These are phyloP conservation scores for Netelia inedita DNA, from an alignment of 2,888 invertebrate species.

Conservation along the genomic window DNA sequence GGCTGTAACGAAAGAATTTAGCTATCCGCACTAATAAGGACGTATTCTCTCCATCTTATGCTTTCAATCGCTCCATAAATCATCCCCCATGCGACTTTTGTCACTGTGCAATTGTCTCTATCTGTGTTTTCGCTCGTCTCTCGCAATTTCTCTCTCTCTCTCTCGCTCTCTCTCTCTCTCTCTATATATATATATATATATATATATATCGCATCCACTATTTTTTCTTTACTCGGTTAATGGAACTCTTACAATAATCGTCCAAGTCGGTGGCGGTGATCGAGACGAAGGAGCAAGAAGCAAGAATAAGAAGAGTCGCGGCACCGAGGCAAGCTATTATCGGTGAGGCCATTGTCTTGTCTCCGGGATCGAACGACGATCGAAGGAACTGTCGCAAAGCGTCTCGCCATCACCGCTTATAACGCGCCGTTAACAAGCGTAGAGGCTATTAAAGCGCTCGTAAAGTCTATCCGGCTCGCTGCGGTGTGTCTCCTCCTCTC, in stretches of 20 bases:
- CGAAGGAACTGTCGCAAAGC: constrained; percentile 72
- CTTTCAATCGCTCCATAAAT: constrained; percentile 26
- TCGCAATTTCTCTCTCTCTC: constrained; percentile 1
- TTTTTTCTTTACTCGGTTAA: constrained; percentile 50
- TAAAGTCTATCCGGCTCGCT: constrained; percentile 68
- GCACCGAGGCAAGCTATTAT: constrained; percentile 69
- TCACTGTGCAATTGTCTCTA: too few species aligned
- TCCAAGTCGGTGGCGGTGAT: constrained; percentile 54
- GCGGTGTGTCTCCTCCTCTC: constrained; percentile 33
- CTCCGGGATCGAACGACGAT: constrained; percentile 70
- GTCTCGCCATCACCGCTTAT: constrained; percentile 69
- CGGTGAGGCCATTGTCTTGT: constrained; percentile 72
- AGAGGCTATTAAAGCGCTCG: constrained; percentile 72
- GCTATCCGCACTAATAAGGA: constrained; percentile 51
- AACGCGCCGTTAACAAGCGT: constrained; percentile 73
- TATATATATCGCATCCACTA: neutral
- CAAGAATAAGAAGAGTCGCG: constrained; percentile 68
- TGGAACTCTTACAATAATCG: constrained; percentile 67
- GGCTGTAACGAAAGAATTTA: constrained; percentile 59
- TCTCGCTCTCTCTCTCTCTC: neutral
- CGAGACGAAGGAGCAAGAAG: constrained; percentile 65
- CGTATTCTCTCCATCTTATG: constrained; percentile 1
- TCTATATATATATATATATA: neutral
- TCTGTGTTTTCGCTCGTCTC: too few species aligned
- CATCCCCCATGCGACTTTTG: neutral